Evolutionary conservation across 2,113 vertebrate genomes (phyloP), one percentile per base, ranked within the genome.

Genomic region (Hemiscyllium ocellatum): DNA sequence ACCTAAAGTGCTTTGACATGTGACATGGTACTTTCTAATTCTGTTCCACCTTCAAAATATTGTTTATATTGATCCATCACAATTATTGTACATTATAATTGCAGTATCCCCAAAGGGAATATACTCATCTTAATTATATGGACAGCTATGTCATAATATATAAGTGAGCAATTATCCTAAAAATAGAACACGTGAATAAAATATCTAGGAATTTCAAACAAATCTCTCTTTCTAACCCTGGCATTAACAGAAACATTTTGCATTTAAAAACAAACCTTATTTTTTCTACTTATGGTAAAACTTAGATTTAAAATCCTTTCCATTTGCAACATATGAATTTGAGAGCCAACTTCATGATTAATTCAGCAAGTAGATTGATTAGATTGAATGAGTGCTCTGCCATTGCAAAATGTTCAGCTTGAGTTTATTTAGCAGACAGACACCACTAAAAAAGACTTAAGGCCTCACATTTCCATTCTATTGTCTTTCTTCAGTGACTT

Each of bases 401-500:
- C 69, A 95, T 29, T 12, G 22, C 20, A 72, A 94, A 70, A 42
- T 95, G 42, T 95, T 95, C 68, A 76, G 69, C 94, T 70, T 4
- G 42, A 47, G 69, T 95, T 72, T 95, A 72, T 76, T 72, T 95
- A 72, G 42, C 37, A 72, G 68, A 24, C 69, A 95, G 94, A 76
- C 94, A 76, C 47, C 29, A 47, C 68, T 95, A 95, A 95, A 95
- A 50, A 47, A 95, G 33, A 42, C 22, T 42, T 94, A 70, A 70
- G 93, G n/a, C 66, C 93, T 94, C 68, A 24, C 47, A 68, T 24
- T 52, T 72, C 94, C 13, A 72, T 72, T 96, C 97, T 96, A 97
- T 97, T 98, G 97, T 98, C 97, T 97, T 96, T 91, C 96, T 96
- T 97, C 96, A 97, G 96, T 95, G 96, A 96, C 96, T 94, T 96